These are phyloP conservation scores for Serrognathus titanus DNA, from an alignment of 2,888 invertebrate species.

Conservation along the genomic window DNA sequence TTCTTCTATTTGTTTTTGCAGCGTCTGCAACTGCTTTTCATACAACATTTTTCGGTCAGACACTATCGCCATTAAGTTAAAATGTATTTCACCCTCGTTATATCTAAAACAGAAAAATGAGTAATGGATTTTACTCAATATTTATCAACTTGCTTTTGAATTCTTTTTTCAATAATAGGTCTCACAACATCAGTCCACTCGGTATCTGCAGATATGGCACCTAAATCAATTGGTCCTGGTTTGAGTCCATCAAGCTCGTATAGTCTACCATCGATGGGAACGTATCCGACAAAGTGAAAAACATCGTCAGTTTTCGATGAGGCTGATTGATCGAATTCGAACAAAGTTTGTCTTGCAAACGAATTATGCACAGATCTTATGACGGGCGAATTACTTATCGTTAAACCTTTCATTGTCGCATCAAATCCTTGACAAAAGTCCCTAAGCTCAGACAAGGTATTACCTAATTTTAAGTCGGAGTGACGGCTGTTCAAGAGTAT, in stretches of 20 bases:
- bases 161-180: constrained; percentile 89
- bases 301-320: constrained; percentile 86
- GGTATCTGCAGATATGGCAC: constrained; percentile 68
- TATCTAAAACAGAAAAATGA: constrained; percentile 58
- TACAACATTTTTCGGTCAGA: constrained; percentile 85
- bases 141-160: constrained; percentile 67
- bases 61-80: constrained; percentile 96
- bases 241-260: constrained; percentile 96
- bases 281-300: constrained; percentile 94
- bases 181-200: constrained; percentile 91
- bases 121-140: neutral
- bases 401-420: constrained; percentile 86
- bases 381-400: constrained; percentile 90
- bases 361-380: constrained; percentile 96
- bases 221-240: constrained; percentile 93
- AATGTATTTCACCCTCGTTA: constrained; percentile 95
- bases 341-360: constrained; percentile 88
- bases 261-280: constrained; percentile 86
- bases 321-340: constrained; percentile 80
- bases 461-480: constrained; percentile 77
- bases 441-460: constrained; percentile 68
- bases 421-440: constrained; percentile 87
- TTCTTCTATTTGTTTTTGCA: constrained; percentile 60
- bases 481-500: constrained; percentile 88
- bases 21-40: constrained; percentile 69